phyloP scores from a whole-genome alignment of 2,113 vertebrate genomes.

The Cnemophilus loriae region DNA sequence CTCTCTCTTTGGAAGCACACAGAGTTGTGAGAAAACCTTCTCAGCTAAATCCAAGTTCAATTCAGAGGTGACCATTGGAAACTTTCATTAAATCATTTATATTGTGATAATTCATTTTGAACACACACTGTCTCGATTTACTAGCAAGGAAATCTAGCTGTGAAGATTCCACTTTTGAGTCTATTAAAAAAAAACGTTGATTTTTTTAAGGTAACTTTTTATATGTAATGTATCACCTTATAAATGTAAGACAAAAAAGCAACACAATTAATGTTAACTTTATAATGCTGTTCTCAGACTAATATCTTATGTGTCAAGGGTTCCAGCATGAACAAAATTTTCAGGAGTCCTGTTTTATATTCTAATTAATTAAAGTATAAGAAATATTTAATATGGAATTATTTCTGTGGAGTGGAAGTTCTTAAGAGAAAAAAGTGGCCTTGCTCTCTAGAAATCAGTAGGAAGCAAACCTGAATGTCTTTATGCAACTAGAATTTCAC shows the following conservation, averaged over 20 bases:
- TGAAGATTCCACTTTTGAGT: not conserved
- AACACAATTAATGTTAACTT: not conserved
- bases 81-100: constrained; percentile 5
- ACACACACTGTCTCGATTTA: not conserved
- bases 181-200: not conserved
- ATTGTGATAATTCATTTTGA: not conserved
- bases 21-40: constrained; percentile 28
- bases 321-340: not conserved
- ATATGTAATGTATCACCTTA: not conserved
- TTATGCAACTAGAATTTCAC: not conserved
- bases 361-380: not conserved
- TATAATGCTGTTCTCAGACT: not conserved
- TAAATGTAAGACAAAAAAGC: not conserved
- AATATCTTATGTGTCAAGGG: not conserved
- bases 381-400: not conserved
- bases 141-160: not conserved
- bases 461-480: not conserved
- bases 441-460: not conserved
- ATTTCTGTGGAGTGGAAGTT: not conserved
- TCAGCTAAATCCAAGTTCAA: constrained; percentile 32
- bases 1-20: constrained; percentile 11
- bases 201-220: not conserved
- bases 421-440: not conserved
- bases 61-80: not conserved
- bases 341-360: not conserved